Evolutionary conservation across 2,888 invertebrate species (phyloP).

Genomic region (Cephus runcator): DNA sequence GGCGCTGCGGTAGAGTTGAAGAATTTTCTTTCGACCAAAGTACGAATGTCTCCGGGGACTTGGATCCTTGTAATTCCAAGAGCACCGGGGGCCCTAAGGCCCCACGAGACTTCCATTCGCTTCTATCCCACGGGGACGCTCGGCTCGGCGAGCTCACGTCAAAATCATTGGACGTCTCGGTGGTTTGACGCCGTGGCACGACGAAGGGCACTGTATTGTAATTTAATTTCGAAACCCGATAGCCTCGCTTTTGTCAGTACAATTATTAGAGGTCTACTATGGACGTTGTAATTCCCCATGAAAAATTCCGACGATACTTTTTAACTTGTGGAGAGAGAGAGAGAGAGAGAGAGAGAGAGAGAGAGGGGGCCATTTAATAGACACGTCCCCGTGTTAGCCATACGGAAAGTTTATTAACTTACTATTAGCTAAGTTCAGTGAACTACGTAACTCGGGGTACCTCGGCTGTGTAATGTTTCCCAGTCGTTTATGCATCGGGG

Average conservation of each 20-base stretch:
- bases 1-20: not conserved
- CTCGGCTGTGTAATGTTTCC: not conserved
- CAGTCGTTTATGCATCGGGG: not conserved
- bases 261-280: conserved; percentile 21
- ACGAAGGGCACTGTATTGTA: conserved; percentile 40
- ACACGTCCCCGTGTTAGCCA: not conserved
- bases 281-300: conserved; percentile 35
- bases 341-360: too few relatives aligned
- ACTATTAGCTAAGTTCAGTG: not conserved
- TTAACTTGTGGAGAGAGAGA: not conserved
- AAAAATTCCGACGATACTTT: conserved; percentile 7
- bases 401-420: not conserved
- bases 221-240: conserved; percentile 56
- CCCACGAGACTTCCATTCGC: not conserved
- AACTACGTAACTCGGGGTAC: not conserved
- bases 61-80: not conserved
- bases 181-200: conserved; percentile 25
- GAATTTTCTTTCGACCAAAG: not conserved
- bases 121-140: conserved; percentile 8
- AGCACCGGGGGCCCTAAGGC: not conserved
- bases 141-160: conserved; percentile 26
- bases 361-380: not conserved
- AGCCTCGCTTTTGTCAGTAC: conserved; percentile 27
- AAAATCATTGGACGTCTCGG: conserved; percentile 44
- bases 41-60: not conserved